Evolutionary conservation across 2,888 invertebrate species (phyloP), one percentile per base, ranked within the genome.

Genomic region (Cephus rjabovi): DNA sequence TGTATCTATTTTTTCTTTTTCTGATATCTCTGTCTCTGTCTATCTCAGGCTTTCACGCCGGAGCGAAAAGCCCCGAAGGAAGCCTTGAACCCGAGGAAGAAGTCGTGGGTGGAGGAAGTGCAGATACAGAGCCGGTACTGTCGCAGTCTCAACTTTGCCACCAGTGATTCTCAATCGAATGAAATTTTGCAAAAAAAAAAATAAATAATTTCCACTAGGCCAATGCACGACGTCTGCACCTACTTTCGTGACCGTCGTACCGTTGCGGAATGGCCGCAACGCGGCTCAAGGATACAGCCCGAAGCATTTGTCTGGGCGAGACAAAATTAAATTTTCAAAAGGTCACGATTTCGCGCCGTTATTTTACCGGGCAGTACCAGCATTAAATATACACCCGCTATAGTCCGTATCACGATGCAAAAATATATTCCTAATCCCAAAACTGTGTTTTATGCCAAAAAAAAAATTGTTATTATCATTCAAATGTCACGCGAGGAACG

Each of bases 51-150:
- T 40, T 23, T 40, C 40, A 6, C 23, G 6, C 23, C 40, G 40
- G 15, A 40, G 40, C 40, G 15, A 40, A 40, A 40, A 40, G 23
- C 40, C 6, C 31, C 70, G 30, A 12, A 34, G 33, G 34, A 34
- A 74, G n/a, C 74, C 74, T 74, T 74, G 74, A 74, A 74, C 74
- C 35, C 74, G 12, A 11, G 12, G 74, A 34, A 74, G 74, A 34
- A 12, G n/a, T 34, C 74, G 34, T 74, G 74, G 35, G 35, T n/a
- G 74, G 34, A 74, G 74, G 74, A 74, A 74, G 74, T 35, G 35
- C 74, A 23, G 74, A 74, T 74, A 34, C 34, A 34, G 12, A 34
- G 31, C 34, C 30, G 31, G 34, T 34, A 34, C 12, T 74, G 74
- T 74, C 35, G n/a, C 35, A 12, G 34, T 35, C 31, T 70, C 70